Evolutionary conservation across 2,797 vertebrate genomes (phyloP), one percentile per base, ranked within the genome.

Genomic region (Paguma larvata): DNA sequence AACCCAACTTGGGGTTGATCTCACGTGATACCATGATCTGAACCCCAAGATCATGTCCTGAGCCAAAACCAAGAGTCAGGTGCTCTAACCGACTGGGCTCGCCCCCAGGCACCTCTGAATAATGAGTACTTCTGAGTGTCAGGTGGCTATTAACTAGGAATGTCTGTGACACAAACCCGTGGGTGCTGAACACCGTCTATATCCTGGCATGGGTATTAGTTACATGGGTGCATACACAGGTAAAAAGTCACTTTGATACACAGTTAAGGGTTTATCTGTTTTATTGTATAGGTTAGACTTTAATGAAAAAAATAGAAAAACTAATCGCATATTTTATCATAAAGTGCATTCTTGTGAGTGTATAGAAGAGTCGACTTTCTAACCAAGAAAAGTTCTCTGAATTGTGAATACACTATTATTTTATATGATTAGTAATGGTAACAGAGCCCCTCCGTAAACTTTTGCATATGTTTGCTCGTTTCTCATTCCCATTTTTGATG

Each of bases 311-410:
- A 3, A 63, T 19, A 16, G 72, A 51, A 48, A 70, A 70, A 25
- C 5, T 44, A 63, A 56, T 89, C 27, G 27, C 6, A 41, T 62
- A 62, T 85, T 85, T 83, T 32, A 89, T 63, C 41, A 12, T 18
- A 94, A 75, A 15, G 51, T 83, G 48, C 2, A 38, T n/a, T 95
- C 48, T 59, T 80, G 9, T 89, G 85, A 93, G 85, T 91, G 16
- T 93, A 27, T 51, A 65, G 23, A 68, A 72, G 13, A 51, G 21
- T 85, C 91, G 46, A 38, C 53, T 89, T 91, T 65, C 88, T 80
- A 86, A 96, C 44, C 68, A 79, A 75, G 59, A 41, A 79, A 77
- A 15, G 16, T n/a, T 75, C 63, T 92, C 38, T 75, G 53, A 93
- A 41, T 51, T 89, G 18, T 73, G 34, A 88, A 46, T 46, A 84